These are phyloP conservation scores for Platanista minor DNA, from an alignment of 2,113 vertebrate genomes.

Conservation along the genomic window DNA sequence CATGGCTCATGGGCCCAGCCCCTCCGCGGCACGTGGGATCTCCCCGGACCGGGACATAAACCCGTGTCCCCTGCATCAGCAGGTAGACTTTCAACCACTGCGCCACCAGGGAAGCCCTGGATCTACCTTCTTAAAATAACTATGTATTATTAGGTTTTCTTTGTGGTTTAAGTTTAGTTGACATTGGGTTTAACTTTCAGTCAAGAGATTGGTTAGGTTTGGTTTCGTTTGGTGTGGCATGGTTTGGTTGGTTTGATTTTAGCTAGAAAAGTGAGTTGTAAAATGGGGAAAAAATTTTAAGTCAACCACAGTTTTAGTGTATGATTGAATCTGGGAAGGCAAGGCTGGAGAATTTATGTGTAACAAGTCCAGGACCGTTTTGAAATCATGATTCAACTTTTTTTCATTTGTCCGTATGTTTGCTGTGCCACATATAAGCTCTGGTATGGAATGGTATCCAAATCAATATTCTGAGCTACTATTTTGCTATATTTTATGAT, in stretches of 20 bases:
- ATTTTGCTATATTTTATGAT: not conserved
- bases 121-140: not conserved
- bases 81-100: too few relatives aligned
- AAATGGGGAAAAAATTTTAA: not conserved
- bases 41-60: too few relatives aligned
- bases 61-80: too few relatives aligned
- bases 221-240: not conserved
- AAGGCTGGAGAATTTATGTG: not conserved
- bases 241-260: not conserved
- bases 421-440: not conserved
- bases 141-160: not conserved
- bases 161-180: conserved; percentile 24
- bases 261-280: not conserved
- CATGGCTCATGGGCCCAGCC: too few relatives aligned
- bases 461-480: not conserved
- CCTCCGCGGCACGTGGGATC: too few relatives aligned
- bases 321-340: not conserved
- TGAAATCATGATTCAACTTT: not conserved
- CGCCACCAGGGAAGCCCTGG: not conserved
- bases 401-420: not conserved
- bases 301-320: not conserved
- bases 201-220: not conserved
- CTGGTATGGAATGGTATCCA: not conserved
- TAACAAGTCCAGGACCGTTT: not conserved
- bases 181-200: not conserved